These are phyloP conservation scores for Venusia cambrica DNA, from an alignment of 2,888 invertebrate genomes.

Conservation along the genomic window DNA sequence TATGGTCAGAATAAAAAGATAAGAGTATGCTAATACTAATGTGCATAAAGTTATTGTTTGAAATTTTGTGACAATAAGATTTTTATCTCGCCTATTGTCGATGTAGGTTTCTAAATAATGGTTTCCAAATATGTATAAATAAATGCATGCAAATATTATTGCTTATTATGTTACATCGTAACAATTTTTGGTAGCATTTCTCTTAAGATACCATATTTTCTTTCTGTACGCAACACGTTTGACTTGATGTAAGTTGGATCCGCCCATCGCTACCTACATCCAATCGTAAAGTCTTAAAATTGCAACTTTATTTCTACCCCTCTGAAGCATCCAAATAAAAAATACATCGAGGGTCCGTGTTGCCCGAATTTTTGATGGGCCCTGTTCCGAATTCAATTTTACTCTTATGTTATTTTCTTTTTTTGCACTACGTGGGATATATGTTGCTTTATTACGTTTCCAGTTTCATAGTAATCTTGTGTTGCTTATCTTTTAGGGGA, in stretches of 20 bases:
- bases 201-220: too few relatives aligned
- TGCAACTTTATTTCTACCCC: slow-evolving; percentile 57
- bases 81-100: too few relatives aligned
- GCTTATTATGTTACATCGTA: not conserved
- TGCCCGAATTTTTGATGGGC: slow-evolving; percentile 15
- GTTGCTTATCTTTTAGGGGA: slow-evolving; percentile 9
- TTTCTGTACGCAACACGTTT: too few relatives aligned
- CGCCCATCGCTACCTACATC: slow-evolving; percentile 50
- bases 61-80: too few relatives aligned
- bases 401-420: slow-evolving; percentile 8
- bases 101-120: too few relatives aligned
- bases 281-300: slow-evolving; percentile 56
- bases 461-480: slow-evolving; percentile 13
- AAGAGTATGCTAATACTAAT: slow-evolving; percentile 8
- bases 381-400: slow-evolving; percentile 23
- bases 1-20: slow-evolving; percentile 23
- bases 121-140: too few relatives aligned
- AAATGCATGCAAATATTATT: too few relatives aligned
- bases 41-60: slow-evolving; percentile 6
- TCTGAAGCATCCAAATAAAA: slow-evolving; percentile 50
- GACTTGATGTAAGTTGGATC: too few relatives aligned
- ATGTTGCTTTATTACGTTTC: slow-evolving; percentile 9
- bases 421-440: slow-evolving; percentile 12
- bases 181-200: not conserved
- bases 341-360: slow-evolving; percentile 48